Base-by-base conservation (phyloP, 2,888 invertebrate species). In the Dasysyrphus tricinctus region DNA sequence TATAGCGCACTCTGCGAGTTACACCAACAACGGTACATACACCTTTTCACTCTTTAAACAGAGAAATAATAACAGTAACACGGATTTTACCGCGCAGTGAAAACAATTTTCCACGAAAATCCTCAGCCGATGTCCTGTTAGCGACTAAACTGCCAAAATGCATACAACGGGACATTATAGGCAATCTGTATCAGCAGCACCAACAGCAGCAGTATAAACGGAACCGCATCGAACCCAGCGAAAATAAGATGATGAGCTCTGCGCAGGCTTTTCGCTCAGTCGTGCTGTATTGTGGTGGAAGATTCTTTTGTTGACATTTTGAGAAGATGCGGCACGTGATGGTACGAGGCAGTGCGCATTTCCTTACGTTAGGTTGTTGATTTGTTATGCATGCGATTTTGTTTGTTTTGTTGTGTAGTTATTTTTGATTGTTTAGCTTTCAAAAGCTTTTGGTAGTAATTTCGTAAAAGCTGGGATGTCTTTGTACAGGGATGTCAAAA, bases 81-180 rank as follows among this genome's bases (percentile, higher is more conserved):
- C 34, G 34, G 34, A 32, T 24, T 42, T 57, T 29, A 34, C 51
- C 80, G 74, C 80, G 73, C 70, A 63, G 11, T 8, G n/a, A 70
- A n/a, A 65, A 19, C n/a, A 51, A 44, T 49, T 51, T 74, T 44
- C 44, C 19, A 37, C 56, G 69, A 73, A 74, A 57, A 70, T 79
- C 70, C 78, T 82, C 65, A 59, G 57, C 59, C 86, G 89, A 91
- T 90, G 89, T 91, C 91, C 91, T 90, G 91, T 89, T 89, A 89
- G 86, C 91, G 90, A 91, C 91, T 92, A 89, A 91, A 79, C n/a
- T 86, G 70, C 75, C 75, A 86, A 82, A 86, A 51, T 86, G 82
- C 86, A 82, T 78, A 24, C 70, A 65, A 57, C 73, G 78, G 57
- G 74, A 34, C 74, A 65, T 70, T 70, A 63, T 65, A 70, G 61